Percentiles rank a stretch among this genome's conserved stretches.
Evolutionary conservation across 2,888 invertebrate species (phyloP).

Genomic region (Cacoxenus indagator): DNA sequence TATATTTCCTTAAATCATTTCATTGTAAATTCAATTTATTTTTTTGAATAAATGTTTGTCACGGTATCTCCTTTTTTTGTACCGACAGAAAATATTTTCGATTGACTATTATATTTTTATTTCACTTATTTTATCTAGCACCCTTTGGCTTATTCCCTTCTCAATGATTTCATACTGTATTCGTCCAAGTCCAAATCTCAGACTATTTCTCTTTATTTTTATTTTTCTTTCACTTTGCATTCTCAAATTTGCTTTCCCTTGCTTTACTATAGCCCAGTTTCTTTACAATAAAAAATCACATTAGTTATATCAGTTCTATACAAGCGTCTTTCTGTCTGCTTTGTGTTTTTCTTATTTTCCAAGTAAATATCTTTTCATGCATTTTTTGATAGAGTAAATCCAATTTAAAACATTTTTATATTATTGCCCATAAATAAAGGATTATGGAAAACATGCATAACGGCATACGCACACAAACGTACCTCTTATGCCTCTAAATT

Average conservation of each 20-base stretch:
- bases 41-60: too few species aligned
- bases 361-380: background rate
- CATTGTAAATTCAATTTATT: too few species aligned
- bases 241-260: background rate
- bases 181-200: too few species aligned
- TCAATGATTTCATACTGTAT: too few species aligned
- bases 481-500: conserved; percentile 9
- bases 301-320: background rate
- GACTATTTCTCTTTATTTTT: too few species aligned
- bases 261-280: background rate
- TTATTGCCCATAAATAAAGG: conserved; percentile 35
- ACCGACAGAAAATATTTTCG: too few species aligned
- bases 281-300: background rate
- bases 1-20: too few species aligned
- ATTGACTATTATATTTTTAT: too few species aligned
- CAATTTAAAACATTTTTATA: conserved; percentile 33
- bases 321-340: background rate
- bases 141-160: too few species aligned
- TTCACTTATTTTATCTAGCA: too few species aligned
- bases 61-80: too few species aligned
- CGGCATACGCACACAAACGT: background rate
- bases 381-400: conserved; percentile 22
- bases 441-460: conserved; percentile 10
- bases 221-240: too few species aligned
- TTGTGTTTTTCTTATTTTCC: conserved; percentile 3